phyloP scores from a whole-genome alignment of 2,888 invertebrate genomes.

The Galerucella nymphaeae region DNA sequence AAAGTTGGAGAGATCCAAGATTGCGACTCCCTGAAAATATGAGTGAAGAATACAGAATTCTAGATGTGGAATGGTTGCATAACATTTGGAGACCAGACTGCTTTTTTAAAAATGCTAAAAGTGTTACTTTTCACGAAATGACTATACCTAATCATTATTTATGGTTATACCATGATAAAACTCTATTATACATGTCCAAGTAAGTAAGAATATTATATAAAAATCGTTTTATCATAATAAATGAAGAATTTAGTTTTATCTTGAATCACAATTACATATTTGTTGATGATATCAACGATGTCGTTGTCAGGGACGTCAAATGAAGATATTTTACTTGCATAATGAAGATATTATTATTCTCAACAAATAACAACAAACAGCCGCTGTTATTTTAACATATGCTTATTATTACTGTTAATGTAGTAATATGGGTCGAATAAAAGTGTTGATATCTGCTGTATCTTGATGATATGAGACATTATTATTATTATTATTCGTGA shows the following conservation, averaged over 20 bases:
- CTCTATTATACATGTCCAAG: slow-evolving; percentile 93
- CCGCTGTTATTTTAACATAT: not conserved
- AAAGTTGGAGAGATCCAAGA: slow-evolving; percentile 92
- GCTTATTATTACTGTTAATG: not conserved
- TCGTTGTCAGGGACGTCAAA: too few relatives aligned
- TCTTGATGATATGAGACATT: not conserved
- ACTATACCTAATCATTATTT: slow-evolving; percentile 94
- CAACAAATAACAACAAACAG: not conserved
- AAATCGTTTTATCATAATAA: not conserved
- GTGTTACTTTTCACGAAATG: slow-evolving; percentile 93
- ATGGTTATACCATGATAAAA: slow-evolving; percentile 92
- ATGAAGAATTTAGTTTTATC: not conserved
- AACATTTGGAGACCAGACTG: slow-evolving; percentile 94
- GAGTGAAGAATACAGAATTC: slow-evolving; percentile 90
- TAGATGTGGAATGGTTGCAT: slow-evolving; percentile 91
- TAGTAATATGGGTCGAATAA: not conserved
- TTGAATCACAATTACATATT: too few relatives aligned
- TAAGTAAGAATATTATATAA: slow-evolving; percentile 63
- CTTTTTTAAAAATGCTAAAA: slow-evolving; percentile 94
- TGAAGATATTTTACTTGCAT: not conserved
- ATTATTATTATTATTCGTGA: slow-evolving; percentile 5
- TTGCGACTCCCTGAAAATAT: slow-evolving; percentile 91
- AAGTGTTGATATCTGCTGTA: not conserved
- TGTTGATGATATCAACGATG: too few relatives aligned
- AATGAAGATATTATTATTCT: not conserved